Evolutionary conservation across 2,888 invertebrate genomes (phyloP).

Genomic region (Carcina quercana): DNA sequence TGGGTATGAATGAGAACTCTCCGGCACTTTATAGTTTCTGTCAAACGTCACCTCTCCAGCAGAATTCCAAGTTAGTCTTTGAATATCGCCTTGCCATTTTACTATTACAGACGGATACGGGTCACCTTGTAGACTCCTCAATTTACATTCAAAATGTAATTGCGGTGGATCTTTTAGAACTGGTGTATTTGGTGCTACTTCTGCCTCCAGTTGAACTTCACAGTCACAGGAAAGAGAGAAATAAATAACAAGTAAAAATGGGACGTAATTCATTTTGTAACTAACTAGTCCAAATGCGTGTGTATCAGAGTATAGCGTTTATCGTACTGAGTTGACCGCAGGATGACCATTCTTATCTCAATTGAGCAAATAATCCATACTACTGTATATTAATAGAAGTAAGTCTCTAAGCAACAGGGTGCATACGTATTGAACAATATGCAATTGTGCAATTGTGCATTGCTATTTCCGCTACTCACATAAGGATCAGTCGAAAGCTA

Average conservation of each 20-base stretch:
- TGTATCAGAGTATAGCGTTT: too few relatives aligned
- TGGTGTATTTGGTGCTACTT: slow-evolving; percentile 20
- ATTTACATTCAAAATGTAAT: slow-evolving; percentile 28
- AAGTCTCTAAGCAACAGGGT: too few relatives aligned
- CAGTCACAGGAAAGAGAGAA: slow-evolving; percentile 26
- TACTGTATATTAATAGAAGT: too few relatives aligned
- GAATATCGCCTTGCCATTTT: slow-evolving; percentile 27
- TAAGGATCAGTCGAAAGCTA: too few relatives aligned
- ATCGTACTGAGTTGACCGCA: too few relatives aligned
- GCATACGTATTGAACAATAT: too few relatives aligned
- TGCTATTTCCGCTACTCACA: too few relatives aligned
- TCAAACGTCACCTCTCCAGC: slow-evolving; percentile 19
- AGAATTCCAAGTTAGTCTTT: slow-evolving; percentile 27
- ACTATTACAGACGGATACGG: slow-evolving; percentile 38
- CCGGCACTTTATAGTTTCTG: slow-evolving; percentile 19
- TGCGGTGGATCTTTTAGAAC: slow-evolving; percentile 18
- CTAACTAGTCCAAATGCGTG: too few relatives aligned
- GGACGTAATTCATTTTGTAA: slow-evolving; percentile 41
- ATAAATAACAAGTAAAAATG: slow-evolving; percentile 24
- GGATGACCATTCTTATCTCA: too few relatives aligned
- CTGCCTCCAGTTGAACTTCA: slow-evolving; percentile 11
- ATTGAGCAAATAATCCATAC: too few relatives aligned
- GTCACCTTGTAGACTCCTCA: slow-evolving; percentile 29
- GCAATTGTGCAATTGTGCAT: too few relatives aligned
- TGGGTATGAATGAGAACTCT: slow-evolving; percentile 24